Percentiles rank a stretch among this genome's conserved stretches.
These are phyloP conservation scores for Vidua macroura DNA, from an alignment of 2,113 vertebrate species.

Conservation along the genomic window DNA sequence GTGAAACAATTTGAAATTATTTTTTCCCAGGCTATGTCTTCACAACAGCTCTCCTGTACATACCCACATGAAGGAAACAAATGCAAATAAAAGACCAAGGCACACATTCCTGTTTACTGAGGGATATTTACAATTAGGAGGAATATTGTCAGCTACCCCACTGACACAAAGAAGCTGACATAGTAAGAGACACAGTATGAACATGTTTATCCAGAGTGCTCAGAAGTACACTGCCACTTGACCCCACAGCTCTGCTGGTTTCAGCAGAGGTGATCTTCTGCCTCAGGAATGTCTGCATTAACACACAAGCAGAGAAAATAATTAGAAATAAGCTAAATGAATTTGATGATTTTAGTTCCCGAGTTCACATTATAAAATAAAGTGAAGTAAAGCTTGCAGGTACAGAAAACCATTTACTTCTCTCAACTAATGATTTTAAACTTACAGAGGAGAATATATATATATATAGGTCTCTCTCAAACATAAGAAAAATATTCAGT, in stretches of 20 bases:
- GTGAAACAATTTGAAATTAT: not conserved
- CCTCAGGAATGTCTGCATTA: constrained; percentile 10
- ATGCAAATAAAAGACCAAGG: not conserved
- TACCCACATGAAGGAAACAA: not conserved
- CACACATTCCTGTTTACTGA: not conserved
- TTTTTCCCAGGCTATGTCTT: not conserved
- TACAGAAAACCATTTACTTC: not conserved
- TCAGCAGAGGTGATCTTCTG: not conserved
- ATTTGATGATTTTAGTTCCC: not conserved
- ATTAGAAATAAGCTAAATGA: not conserved
- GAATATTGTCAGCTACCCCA: not conserved
- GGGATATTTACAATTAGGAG: not conserved
- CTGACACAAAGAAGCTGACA: not conserved
- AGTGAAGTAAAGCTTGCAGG: not conserved
- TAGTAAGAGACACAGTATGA: not conserved
- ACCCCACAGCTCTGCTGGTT: not conserved
- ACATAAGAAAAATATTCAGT: not conserved
- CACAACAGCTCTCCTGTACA: not conserved
- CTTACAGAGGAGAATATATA: not conserved
- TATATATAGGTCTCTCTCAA: not conserved
- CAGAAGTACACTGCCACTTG: not conserved
- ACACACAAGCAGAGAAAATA: constrained; percentile 2
- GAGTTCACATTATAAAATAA: not conserved
- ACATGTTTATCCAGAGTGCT: not conserved
- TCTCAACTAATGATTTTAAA: not conserved